phyloP scores from a whole-genome alignment of 2,888 invertebrate species.

The Arctia plantaginis region DNA sequence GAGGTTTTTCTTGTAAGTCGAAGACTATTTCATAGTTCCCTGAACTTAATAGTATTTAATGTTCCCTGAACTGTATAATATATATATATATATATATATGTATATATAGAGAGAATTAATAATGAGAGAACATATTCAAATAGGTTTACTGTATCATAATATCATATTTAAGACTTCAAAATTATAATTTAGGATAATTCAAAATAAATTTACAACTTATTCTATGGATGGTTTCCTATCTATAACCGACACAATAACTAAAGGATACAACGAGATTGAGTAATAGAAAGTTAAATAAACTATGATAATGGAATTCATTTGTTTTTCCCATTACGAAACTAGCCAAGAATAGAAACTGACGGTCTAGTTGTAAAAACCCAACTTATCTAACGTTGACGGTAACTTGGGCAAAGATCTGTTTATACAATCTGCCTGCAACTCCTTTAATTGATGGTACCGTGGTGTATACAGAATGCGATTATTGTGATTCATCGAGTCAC shows the following conservation, averaged over 20 bases:
- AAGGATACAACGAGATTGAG: not conserved
- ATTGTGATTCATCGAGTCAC: slow-evolving; percentile 58
- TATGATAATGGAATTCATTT: slow-evolving; percentile 27
- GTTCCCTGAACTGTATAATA: no score
- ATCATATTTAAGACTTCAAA: no score
- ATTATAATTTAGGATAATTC: no score
- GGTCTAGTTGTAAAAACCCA: slow-evolving; percentile 56
- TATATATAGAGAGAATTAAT: no score
- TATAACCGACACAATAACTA: not conserved
- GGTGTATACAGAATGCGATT: slow-evolving; percentile 53
- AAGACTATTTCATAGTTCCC: not conserved
- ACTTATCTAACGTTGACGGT: slow-evolving; percentile 60
- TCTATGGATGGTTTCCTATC: not conserved
- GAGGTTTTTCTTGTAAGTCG: no score
- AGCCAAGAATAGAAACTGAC: slow-evolving; percentile 27
- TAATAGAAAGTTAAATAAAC: not conserved
- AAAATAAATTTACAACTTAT: not conserved
- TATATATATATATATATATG: no score
- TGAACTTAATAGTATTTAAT: no score
- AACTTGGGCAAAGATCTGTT: slow-evolving; percentile 59
- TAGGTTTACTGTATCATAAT: no score
- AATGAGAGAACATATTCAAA: no score
- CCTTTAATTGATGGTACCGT: slow-evolving; percentile 65
- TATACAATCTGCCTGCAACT: slow-evolving; percentile 59
- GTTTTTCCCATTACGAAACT: slow-evolving; percentile 42